phyloP scores from a whole-genome alignment of 2,888 invertebrate genomes.

The Hipparchia semele region DNA sequence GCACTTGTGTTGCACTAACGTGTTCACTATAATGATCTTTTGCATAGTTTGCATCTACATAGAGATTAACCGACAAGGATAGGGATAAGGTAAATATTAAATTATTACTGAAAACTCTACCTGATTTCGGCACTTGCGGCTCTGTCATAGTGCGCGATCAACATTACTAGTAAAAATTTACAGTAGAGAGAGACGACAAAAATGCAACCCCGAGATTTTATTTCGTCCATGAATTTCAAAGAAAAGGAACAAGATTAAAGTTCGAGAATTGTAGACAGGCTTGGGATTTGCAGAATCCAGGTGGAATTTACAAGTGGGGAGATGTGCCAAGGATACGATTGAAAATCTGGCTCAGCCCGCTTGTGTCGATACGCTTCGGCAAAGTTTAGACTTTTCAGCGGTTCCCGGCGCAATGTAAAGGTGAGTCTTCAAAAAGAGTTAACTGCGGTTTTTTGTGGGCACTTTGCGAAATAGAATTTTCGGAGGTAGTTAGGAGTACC shows the following conservation, averaged over 20 bases:
- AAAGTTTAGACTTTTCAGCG: conserved; percentile 35
- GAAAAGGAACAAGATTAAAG: conserved; percentile 45
- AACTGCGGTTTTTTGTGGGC: conserved; percentile 15
- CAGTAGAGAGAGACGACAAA: conserved; percentile 14
- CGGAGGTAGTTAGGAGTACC: conserved; percentile 2
- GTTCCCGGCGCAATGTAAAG: conserved; percentile 30
- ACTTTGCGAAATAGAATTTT: conserved; percentile 13
- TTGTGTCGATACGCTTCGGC: conserved; percentile 36
- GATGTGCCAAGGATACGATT: conserved; percentile 41
- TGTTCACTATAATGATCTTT: too few species aligned
- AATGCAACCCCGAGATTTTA: conserved; percentile 28
- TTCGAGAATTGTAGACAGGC: conserved; percentile 43
- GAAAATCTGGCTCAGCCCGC: conserved; percentile 42
- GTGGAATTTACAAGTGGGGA: conserved; percentile 44
- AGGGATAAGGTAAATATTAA: too few species aligned
- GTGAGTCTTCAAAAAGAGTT: conserved; percentile 20
- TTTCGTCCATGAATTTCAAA: conserved; percentile 31
- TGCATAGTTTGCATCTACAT: too few species aligned
- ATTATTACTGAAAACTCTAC: too few species aligned
- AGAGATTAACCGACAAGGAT: too few species aligned
- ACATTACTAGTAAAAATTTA: neutral
- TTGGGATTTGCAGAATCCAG: conserved; percentile 43
- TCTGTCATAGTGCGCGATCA: neutral
- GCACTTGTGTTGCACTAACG: too few species aligned
- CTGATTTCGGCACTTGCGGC: too few species aligned